These are phyloP conservation scores for Upupa epops DNA, from an alignment of 2,113 vertebrate species.

Conservation along the genomic window DNA sequence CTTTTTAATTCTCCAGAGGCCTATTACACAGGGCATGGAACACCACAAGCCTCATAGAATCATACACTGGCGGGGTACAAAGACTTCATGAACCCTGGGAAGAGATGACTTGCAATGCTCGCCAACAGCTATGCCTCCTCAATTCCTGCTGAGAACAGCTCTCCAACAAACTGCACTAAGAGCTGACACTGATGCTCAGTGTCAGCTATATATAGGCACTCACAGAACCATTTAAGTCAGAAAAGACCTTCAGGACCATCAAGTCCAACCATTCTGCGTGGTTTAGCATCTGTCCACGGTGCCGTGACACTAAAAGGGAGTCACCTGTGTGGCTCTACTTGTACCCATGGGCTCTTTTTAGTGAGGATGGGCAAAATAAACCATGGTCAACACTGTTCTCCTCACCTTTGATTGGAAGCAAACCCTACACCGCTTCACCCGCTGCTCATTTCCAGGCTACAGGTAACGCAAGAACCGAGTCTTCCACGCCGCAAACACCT, in stretches of 20 bases:
- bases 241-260: too few relatives aligned
- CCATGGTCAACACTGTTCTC: fast-evolving
- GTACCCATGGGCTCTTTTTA: not conserved
- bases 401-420: not conserved
- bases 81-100: not conserved
- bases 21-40: not conserved
- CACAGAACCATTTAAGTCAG: too few relatives aligned
- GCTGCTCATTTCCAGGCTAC: not conserved
- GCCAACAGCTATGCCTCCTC: not conserved
- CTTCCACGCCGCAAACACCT: too few relatives aligned
- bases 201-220: not conserved
- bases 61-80: not conserved
- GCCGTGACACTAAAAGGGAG: not conserved
- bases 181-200: fast-evolving
- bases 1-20: not conserved
- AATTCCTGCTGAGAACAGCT: not conserved
- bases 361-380: not conserved
- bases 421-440: not conserved
- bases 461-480: fast-evolving
- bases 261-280: not conserved
- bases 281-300: not conserved
- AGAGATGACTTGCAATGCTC: not conserved
- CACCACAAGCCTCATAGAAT: not conserved
- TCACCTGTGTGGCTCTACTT: too few relatives aligned
- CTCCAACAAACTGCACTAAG: fast-evolving